These are phyloP conservation scores for Empidonax traillii DNA, from an alignment of 2,113 vertebrate species.

Conservation along the genomic window DNA sequence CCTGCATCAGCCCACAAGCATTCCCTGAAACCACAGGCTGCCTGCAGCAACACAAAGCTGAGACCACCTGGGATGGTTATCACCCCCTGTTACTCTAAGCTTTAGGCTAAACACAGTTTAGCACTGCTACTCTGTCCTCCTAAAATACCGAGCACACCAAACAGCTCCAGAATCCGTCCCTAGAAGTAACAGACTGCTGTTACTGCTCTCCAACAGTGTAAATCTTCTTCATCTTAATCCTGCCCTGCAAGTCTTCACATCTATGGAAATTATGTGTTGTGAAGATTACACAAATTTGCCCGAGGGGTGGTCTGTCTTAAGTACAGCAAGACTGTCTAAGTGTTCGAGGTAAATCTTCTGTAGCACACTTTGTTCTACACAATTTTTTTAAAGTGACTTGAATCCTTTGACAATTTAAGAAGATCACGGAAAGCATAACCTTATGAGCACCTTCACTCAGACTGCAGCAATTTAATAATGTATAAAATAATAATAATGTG, in stretches of 20 bases:
- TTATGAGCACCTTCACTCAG: neutral
- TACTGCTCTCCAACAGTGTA: neutral
- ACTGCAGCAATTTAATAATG: neutral
- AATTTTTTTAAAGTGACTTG: neutral
- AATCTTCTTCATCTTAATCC: neutral
- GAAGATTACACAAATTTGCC: constrained; percentile 13
- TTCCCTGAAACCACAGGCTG: neutral
- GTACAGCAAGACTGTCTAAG: neutral
- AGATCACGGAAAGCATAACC: neutral
- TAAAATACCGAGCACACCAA: neutral
- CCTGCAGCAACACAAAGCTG: neutral
- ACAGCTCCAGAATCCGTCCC: neutral
- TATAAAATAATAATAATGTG: neutral
- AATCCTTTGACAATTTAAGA: neutral
- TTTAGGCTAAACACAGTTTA: neutral
- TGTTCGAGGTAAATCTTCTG: neutral
- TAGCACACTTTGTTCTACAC: neutral
- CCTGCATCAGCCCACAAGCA: neutral
- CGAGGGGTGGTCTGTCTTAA: neutral
- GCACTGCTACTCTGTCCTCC: neutral
- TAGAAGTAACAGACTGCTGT: neutral
- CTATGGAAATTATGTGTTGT: neutral
- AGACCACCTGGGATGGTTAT: neutral
- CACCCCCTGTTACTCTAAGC: neutral
- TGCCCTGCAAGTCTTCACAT: constrained; percentile 4